A percentile compares a stretch with the other conserved stretches of the same genome.
These are phyloP conservation scores for Pycnomerus fuliginosus DNA, from an alignment of 2,888 invertebrate species.

Conservation along the genomic window DNA sequence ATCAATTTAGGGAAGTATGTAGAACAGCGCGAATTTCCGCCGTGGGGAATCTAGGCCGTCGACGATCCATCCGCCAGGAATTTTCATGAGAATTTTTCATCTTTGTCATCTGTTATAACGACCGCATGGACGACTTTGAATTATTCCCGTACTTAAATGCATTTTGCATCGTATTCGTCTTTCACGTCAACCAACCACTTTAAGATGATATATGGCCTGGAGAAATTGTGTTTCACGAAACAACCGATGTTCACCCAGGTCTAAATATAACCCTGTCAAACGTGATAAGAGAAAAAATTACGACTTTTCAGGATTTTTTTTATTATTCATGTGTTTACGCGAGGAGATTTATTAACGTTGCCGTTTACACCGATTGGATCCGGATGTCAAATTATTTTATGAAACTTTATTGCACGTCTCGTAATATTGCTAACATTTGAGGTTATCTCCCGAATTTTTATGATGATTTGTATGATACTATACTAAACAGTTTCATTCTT, in stretches of 20 bases:
- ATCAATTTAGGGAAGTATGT: slow-evolving; percentile 27
- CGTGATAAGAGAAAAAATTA: slow-evolving; percentile 1
- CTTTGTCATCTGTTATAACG: slow-evolving; percentile 9
- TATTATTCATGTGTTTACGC: too few relatives aligned
- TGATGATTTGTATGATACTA: slow-evolving; percentile 17
- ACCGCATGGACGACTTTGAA: slow-evolving; percentile 2
- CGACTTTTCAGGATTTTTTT: background rate
- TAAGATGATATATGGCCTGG: slow-evolving; percentile 17
- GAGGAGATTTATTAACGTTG: too few relatives aligned
- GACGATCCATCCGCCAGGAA: slow-evolving; percentile 8
- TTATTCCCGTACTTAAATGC: slow-evolving; percentile 15
- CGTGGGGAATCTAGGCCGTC: slow-evolving; percentile 13
- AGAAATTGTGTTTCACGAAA: slow-evolving; percentile 14
- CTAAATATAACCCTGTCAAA: slow-evolving; percentile 1
- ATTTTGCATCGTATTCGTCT: slow-evolving; percentile 16
- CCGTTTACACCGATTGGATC: too few relatives aligned
- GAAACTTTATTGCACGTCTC: slow-evolving; percentile 4
- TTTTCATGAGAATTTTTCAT: slow-evolving; percentile 18
- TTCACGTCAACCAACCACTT: slow-evolving; percentile 21
- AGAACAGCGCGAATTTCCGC: slow-evolving; percentile 25
- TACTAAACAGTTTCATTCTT: slow-evolving; percentile 9
- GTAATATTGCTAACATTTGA: slow-evolving; percentile 7
- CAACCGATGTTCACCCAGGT: slow-evolving; percentile 3
- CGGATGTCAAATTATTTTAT: slow-evolving; percentile 1
- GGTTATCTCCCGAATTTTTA: slow-evolving; percentile 10